Evolutionary conservation across 2,113 vertebrate species (phyloP).

Genomic region (Apistogramma diplotaenia): DNA sequence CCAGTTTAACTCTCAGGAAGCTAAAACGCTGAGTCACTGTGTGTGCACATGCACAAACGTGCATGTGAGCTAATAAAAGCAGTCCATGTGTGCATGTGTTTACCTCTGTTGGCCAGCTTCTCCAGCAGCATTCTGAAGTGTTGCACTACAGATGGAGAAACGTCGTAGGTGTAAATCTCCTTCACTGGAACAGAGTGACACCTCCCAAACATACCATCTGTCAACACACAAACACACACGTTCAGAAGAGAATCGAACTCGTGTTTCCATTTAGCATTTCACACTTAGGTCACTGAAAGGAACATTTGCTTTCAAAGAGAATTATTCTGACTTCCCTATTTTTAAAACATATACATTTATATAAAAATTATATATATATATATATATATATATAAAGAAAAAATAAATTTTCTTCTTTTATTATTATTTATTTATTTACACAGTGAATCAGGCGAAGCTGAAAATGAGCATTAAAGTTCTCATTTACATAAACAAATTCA

Average conservation of each 20-base stretch:
- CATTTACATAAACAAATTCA: background rate
- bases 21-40: background rate
- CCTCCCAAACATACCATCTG: conserved; percentile 92
- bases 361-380: too few relatives aligned
- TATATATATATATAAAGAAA: background rate
- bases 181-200: conserved; percentile 81
- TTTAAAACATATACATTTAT: background rate
- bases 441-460: too few relatives aligned
- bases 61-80: background rate
- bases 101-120: conserved; percentile 87
- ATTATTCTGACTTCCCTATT: background rate
- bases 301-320: background rate
- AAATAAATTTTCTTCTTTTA: too few relatives aligned
- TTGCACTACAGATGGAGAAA: conserved; percentile 82
- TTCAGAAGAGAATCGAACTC: background rate
- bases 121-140: conserved; percentile 82
- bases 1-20: background rate
- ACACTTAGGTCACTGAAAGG: background rate
- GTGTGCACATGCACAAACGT: background rate
- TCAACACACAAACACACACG: conserved; percentile 17
- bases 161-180: conserved; percentile 83
- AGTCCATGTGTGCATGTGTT: background rate
- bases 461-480: background rate
- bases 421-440: too few relatives aligned
- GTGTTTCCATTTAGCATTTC: background rate